A percentile compares a stretch with the other conserved stretches of the same genome.
Evolutionary conservation across 2,888 invertebrate species (phyloP).

Genomic region (Trichopria drosophilae): DNA sequence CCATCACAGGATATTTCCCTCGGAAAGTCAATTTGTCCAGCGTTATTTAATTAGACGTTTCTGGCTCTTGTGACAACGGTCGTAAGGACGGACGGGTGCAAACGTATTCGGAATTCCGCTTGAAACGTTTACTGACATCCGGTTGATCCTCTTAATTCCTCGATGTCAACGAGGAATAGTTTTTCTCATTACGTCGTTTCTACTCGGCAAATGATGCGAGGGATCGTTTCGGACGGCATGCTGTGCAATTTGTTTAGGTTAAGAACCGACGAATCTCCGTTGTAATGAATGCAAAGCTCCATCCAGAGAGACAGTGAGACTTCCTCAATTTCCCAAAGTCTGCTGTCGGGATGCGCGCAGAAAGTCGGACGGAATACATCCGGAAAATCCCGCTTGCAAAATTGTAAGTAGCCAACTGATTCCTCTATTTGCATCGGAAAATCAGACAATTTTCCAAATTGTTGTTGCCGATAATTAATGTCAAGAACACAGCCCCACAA

Average conservation of each 20-base stretch:
- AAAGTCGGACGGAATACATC: no score
- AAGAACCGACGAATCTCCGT: conserved; percentile 46
- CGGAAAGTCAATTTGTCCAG: conserved; percentile 10
- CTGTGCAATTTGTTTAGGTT: conserved; percentile 49
- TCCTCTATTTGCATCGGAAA: no score
- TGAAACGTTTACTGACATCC: no score
- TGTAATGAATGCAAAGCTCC: conserved; percentile 52
- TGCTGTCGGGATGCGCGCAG: no score
- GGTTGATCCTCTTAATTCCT: conserved; percentile 22
- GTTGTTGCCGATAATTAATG: no score
- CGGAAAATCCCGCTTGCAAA: no score
- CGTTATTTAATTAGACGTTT: conserved; percentile 26
- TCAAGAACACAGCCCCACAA: no score
- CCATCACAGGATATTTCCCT: no score
- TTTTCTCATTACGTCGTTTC: conserved; percentile 28
- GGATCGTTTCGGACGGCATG: background rate
- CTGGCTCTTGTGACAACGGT: background rate
- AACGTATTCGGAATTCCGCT: background rate
- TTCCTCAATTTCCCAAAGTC: conserved; percentile 30
- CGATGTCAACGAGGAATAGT: conserved; percentile 16
- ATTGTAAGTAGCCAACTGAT: no score
- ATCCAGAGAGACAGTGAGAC: no score
- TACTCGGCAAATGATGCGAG: no score
- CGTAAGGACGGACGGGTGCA: background rate
- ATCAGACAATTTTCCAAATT: no score